Evolutionary conservation across 2,888 invertebrate genomes (phyloP), one percentile per base, ranked within the genome.

Genomic region (Coenonympha arcania): DNA sequence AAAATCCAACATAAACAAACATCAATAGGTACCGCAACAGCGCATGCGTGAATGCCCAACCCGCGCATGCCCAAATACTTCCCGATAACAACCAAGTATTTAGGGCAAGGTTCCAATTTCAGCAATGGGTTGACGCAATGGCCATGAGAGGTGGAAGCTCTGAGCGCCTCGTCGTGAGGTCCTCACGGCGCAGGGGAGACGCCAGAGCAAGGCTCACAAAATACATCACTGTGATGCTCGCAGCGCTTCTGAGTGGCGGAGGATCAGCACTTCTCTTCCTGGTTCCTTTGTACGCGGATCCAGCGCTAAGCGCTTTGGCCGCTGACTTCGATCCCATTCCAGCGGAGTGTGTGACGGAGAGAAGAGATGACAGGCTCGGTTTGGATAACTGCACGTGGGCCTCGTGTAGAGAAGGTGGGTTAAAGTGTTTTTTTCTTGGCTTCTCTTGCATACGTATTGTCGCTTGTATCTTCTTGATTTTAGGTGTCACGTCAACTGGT

Each of bases 371-470:
- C 58, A 84, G 92, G 51, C 87, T 89, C 48, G 93, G 93, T 8
- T 78, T 93, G 45, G 91, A 91, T 69, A 93, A 93, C 77, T 93
- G 93, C 76, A 91, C 92, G 3, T 92, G 92, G 92, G 92, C 92
- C 55, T 92, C 92, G 0, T 93, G 93, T 65, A 83, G 93, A 47
- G 93, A 93, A 73, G 93, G 31, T 33, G 8, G n/a, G n/a, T n/a
- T n/a, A n/a, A n/a, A 33, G 31, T 33, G 31, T 2, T 33, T 6
- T n/a, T 6, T 8, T 26, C n/a, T n/a, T 26, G n/a, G 3, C 24
- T 24, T 24, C 9, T 6, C 6, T 24, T 9, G 9, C 6, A 24
- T 6, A 6, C 9, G 6, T 8, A 24, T 24, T 24, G 24, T 24
- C 9, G 8, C 6, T 8, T 24, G 9, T 24, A 20, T 5, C 8